These are phyloP conservation scores for Drosophila borborema DNA, from an alignment of 2,888 invertebrate species.

Conservation along the genomic window DNA sequence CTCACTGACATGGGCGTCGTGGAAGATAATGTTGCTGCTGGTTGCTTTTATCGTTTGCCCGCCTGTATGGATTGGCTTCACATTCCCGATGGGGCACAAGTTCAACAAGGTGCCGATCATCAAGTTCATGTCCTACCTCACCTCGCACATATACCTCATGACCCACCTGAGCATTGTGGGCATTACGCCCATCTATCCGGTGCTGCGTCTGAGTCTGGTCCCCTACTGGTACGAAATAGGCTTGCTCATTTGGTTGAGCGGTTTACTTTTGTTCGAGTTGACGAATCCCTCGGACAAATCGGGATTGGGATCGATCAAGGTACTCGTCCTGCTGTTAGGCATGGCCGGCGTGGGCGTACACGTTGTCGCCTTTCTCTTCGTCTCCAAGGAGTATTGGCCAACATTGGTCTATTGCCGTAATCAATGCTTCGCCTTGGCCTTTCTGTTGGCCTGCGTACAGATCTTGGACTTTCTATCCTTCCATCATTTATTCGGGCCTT, in stretches of 20 bases:
- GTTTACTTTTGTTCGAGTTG: constrained; percentile 96
- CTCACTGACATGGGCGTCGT: constrained; percentile 97
- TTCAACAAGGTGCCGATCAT: constrained; percentile 99
- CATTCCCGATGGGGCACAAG: constrained; percentile 96
- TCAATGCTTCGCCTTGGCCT: constrained; percentile 97
- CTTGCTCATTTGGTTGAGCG: constrained; percentile 96
- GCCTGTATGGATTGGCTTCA: constrained; percentile 98
- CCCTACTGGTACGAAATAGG: constrained; percentile 99
- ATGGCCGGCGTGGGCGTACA: constrained; percentile 96
- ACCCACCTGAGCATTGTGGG: constrained; percentile 95
- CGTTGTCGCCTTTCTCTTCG: constrained; percentile 91
- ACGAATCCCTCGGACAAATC: constrained; percentile 99
- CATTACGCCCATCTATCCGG: constrained; percentile 94
- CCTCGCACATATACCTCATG: constrained; percentile 99
- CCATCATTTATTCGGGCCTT: constrained; percentile 99
- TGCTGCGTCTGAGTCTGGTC: constrained; percentile 91
- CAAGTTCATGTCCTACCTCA: constrained; percentile 99
- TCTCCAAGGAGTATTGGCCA: constrained; percentile 90
- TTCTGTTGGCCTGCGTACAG: constrained; percentile 98
- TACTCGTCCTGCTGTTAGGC: constrained; percentile 93
- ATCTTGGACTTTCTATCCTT: constrained; percentile 99
- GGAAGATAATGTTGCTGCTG: constrained; percentile 97
- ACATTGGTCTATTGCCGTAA: constrained; percentile 97
- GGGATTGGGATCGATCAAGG: constrained; percentile 97
- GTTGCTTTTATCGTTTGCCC: constrained; percentile 97